phyloP scores from a whole-genome alignment of 2,113 vertebrate species.

The Hippocampus comes region DNA sequence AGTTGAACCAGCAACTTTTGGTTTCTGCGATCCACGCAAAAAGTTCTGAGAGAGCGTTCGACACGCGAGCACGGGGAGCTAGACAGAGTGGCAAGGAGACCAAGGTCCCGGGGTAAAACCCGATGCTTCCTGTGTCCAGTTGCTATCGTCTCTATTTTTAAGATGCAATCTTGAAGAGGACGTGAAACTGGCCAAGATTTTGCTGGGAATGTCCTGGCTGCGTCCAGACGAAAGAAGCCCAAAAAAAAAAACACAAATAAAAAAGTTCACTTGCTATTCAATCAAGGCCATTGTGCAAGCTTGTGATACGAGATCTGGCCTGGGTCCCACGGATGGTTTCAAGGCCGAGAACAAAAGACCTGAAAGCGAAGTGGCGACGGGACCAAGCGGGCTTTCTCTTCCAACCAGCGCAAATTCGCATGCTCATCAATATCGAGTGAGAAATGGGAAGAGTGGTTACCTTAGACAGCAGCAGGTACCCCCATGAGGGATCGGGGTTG shows the following conservation, averaged over 20 bases:
- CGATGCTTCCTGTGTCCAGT: too few relatives aligned
- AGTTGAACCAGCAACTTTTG: conserved; percentile 83
- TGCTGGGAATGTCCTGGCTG: too few relatives aligned
- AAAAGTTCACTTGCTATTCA: too few relatives aligned
- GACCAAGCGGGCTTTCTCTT: neutral
- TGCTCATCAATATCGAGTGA: neutral
- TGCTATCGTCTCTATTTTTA: too few relatives aligned
- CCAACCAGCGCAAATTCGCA: neutral
- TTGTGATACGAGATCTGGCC: neutral
- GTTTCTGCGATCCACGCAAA: conserved; percentile 34
- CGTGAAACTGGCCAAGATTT: too few relatives aligned
- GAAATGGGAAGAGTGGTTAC: neutral
- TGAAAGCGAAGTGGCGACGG: neutral
- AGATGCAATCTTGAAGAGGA: too few relatives aligned
- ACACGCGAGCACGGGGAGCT: neutral
- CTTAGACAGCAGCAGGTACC: neutral
- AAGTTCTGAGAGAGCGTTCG: conserved; percentile 1
- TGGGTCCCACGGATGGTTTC: neutral
- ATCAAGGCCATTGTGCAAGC: neutral
- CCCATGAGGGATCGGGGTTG: too few relatives aligned
- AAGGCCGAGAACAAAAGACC: neutral
- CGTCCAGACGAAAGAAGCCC: too few relatives aligned
- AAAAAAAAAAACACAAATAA: too few relatives aligned
- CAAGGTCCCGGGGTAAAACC: too few relatives aligned
- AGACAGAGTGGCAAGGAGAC: too few relatives aligned